Percentiles rank a stretch among this genome's conserved stretches.
These are phyloP conservation scores for Argynnis bischoffii DNA, from an alignment of 2,888 invertebrate genomes.

Conservation along the genomic window DNA sequence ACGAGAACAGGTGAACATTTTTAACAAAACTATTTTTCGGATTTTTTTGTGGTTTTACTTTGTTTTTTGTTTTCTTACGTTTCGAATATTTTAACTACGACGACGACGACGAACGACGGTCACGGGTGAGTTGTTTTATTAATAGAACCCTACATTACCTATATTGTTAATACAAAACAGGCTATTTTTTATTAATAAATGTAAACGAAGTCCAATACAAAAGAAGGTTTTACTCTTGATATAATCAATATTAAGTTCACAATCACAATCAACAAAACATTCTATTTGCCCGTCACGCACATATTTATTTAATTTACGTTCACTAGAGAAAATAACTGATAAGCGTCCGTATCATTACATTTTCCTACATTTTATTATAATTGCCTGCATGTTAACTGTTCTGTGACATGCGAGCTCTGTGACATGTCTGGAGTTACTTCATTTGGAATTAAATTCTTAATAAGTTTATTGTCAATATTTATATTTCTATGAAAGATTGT, in stretches of 20 bases:
- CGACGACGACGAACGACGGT: too few species aligned
- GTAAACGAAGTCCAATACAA: neutral
- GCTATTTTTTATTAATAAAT: neutral
- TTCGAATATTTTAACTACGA: too few species aligned
- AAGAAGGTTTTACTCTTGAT: neutral
- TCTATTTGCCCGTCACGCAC: slow-evolving; percentile 45
- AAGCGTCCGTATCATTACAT: slow-evolving; percentile 60
- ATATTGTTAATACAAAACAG: neutral
- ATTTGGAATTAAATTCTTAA: neutral
- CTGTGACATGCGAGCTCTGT: slow-evolving; percentile 53
- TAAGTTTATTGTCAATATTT: neutral
- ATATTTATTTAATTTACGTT: slow-evolving; percentile 60
- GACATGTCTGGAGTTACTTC: slow-evolving; percentile 6
- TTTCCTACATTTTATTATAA: slow-evolving; percentile 67
- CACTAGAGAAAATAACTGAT: slow-evolving; percentile 53
- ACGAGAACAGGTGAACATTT: too few species aligned
- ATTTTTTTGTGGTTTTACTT: too few species aligned
- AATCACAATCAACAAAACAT: slow-evolving; percentile 17
- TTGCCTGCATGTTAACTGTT: slow-evolving; percentile 65
- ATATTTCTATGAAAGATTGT: too few species aligned
- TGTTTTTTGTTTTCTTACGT: too few species aligned
- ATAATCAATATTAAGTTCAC: slow-evolving; percentile 10
- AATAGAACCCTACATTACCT: too few species aligned
- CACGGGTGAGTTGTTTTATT: too few species aligned
- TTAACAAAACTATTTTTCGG: too few species aligned